Evolutionary conservation across 2,797 vertebrate genomes (phyloP).

Genomic region (Siniperca undulata): DNA sequence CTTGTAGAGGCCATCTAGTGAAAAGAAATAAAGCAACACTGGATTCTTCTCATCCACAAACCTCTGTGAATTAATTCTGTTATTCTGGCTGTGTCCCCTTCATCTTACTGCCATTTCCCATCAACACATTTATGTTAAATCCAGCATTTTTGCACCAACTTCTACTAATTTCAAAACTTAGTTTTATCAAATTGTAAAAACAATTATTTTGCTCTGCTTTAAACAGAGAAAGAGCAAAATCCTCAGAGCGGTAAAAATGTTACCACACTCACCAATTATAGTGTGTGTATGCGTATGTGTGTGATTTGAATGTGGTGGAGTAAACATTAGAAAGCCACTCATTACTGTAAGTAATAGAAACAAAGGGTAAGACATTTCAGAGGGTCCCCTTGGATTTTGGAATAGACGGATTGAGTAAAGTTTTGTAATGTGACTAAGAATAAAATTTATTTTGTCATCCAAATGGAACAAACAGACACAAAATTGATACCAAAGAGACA

Average conservation of each 20-base stretch:
- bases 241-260: neutral
- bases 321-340: slow-evolving; percentile 41
- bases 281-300: slow-evolving; percentile 7
- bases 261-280: neutral
- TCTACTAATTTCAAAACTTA: neutral
- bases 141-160: neutral
- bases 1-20: slow-evolving; percentile 82
- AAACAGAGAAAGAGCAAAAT: slow-evolving; percentile 17
- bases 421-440: slow-evolving; percentile 34
- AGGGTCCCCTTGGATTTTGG: slow-evolving; percentile 9
- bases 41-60: slow-evolving; percentile 83
- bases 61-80: slow-evolving; percentile 74
- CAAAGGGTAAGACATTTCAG: slow-evolving; percentile 15
- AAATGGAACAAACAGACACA: neutral
- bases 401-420: neutral
- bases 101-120: slow-evolving; percentile 38
- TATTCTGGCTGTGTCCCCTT: slow-evolving; percentile 46
- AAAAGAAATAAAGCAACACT: slow-evolving; percentile 87
- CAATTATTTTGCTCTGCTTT: slow-evolving; percentile 3
- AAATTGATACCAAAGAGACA: slow-evolving; percentile 24
- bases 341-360: slow-evolving; percentile 17
- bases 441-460: neutral
- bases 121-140: slow-evolving; percentile 30
- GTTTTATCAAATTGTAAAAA: neutral
- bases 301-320: slow-evolving; percentile 53